Conservation (phyloP, 2,113 vertebrate species). For the Coregonus clupeaformis region DNA sequence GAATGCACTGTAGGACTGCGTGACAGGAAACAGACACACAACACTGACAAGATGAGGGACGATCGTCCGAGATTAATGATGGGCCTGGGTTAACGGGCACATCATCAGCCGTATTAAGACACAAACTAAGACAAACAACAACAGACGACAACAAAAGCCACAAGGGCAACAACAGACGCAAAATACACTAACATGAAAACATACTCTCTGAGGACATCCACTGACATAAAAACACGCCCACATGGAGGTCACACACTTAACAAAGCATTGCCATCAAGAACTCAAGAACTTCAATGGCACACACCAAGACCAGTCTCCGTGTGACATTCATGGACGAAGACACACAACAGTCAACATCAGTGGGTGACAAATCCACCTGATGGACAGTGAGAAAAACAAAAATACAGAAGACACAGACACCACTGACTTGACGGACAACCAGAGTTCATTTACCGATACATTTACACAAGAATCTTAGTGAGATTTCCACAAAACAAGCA, state of each 20-base stretch:
- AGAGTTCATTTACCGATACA: neutral
- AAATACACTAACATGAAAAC: neutral
- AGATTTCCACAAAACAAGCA: neutral
- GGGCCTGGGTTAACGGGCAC: constrained; percentile 16
- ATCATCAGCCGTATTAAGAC: constrained; percentile 21
- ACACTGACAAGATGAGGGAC: constrained; percentile 6
- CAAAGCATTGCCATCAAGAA: constrained; percentile 5
- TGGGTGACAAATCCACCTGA: constrained; percentile 21
- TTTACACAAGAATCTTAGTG: neutral
- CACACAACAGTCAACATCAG: constrained; percentile 14
- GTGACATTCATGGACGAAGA: constrained; percentile 19
- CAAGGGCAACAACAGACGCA: neutral
- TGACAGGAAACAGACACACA: constrained; percentile 11
- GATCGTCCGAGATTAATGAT: constrained; percentile 28
- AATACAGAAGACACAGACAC: neutral
- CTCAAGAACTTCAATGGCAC: constrained; percentile 14
- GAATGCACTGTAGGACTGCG: no score
- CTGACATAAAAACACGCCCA: constrained; percentile 6
- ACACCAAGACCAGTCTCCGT: constrained; percentile 9
- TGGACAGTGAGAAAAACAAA: neutral
- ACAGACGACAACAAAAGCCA: constrained; percentile 4
- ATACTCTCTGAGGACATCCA: neutral
- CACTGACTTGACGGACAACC: neutral
- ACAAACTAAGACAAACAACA: constrained; percentile 13
- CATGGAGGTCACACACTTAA: neutral